phyloP scores from a whole-genome alignment of 2,113 vertebrate genomes.

The Halichoerus grypus region DNA sequence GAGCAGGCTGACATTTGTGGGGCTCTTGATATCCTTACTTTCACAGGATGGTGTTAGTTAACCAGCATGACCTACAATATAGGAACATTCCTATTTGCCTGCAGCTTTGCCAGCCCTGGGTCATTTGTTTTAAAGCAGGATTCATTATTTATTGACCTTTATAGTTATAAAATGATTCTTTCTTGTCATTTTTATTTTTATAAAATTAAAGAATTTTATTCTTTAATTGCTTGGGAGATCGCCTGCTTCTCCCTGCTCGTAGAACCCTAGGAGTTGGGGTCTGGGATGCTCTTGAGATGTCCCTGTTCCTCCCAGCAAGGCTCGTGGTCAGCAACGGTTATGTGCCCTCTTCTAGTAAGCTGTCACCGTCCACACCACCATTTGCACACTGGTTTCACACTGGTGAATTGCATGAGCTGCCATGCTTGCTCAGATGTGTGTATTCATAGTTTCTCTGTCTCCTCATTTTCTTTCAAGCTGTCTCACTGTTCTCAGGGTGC shows the following conservation, averaged over 20 bases:
- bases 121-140: neutral
- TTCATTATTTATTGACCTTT: slow-evolving; percentile 19
- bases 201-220: neutral
- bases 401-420: neutral
- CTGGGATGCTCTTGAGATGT: neutral
- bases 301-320: neutral
- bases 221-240: slow-evolving; percentile 12
- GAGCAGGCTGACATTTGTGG: neutral
- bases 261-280: neutral
- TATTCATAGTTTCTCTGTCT: neutral
- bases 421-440: neutral
- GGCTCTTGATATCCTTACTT: neutral
- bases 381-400: neutral
- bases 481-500: neutral
- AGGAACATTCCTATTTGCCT: neutral
- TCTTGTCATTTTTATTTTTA: neutral
- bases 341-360: neutral
- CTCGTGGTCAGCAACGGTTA: neutral
- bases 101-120: neutral
- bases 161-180: neutral
- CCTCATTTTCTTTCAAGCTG: neutral
- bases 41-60: neutral
- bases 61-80: neutral
- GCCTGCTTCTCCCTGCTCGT: neutral
- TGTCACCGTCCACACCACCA: neutral